These are phyloP conservation scores for Colletes latitarsis DNA, from an alignment of 1,140 invertebrate genomes.

Conservation along the genomic window DNA sequence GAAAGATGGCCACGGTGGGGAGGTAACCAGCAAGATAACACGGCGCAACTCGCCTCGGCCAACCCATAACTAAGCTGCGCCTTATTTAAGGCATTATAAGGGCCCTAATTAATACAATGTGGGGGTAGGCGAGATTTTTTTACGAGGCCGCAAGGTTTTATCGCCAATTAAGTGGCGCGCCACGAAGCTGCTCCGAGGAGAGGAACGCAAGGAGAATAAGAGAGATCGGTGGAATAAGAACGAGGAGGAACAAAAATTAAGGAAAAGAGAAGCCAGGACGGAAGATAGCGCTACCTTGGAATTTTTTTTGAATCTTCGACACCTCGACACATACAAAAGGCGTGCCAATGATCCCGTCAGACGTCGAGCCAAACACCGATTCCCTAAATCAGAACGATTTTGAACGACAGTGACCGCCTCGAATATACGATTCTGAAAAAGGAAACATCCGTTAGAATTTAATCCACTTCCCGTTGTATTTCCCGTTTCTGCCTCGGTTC, in stretches of 20 bases:
- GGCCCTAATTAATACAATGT: constrained; percentile 80
- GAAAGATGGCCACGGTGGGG: constrained; percentile 62
- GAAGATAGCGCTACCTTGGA: constrained; percentile 52
- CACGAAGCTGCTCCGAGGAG: constrained; percentile 30
- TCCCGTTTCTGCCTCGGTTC: constrained; percentile 54
- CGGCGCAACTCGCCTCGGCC: constrained; percentile 71
- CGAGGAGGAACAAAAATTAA: constrained; percentile 49
- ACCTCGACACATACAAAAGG: constrained; percentile 47
- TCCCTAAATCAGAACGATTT: neutral
- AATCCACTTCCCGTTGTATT: constrained; percentile 60
- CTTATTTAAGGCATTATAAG: constrained; percentile 78
- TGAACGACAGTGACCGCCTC: constrained; percentile 7
- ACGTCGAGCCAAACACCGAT: constrained; percentile 46
- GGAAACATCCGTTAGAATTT: constrained; percentile 55
- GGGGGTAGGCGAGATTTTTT: constrained; percentile 78
- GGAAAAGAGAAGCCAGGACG: constrained; percentile 36
- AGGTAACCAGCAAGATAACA: constrained; percentile 74
- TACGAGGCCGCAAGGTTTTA: constrained; percentile 78
- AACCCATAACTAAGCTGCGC: constrained; percentile 76
- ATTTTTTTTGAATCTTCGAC: constrained; percentile 58
- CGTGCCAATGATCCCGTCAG: constrained; percentile 23
- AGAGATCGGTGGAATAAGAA: constrained; percentile 24
- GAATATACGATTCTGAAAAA: constrained; percentile 42
- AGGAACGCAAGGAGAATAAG: constrained; percentile 19
- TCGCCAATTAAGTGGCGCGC: constrained; percentile 78